Conservation (phyloP, 1,140 invertebrate species). For the Mamestra configurata region DNA sequence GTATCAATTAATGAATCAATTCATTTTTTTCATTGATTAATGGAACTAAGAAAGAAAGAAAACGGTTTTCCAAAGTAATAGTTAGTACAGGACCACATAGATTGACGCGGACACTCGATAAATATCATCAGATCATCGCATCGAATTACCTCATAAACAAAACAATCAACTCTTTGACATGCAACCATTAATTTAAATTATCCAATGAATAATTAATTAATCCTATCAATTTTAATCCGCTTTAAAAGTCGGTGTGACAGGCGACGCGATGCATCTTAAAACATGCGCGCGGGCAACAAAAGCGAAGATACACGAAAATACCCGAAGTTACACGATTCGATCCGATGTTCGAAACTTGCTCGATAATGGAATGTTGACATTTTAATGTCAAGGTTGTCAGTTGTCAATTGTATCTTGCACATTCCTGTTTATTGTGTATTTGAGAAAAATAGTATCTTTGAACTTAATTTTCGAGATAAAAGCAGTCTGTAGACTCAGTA, state of each 20-base stretch:
- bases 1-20: no score
- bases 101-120: not conserved
- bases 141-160: not conserved
- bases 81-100: not conserved
- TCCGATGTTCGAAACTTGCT: conserved; percentile 32
- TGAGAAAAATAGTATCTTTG: not conserved
- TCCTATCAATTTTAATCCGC: not conserved
- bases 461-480: no score
- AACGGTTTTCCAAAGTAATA: not conserved
- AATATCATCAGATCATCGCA: not conserved
- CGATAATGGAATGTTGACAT: conserved; percentile 58
- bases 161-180: not conserved
- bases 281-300: conserved; percentile 28
- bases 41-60: no score
- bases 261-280: not conserved
- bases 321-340: conserved; percentile 20
- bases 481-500: no score
- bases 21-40: no score
- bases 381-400: conserved; percentile 60
- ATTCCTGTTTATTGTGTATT: conserved; percentile 1
- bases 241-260: conserved; percentile 22
- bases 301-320: conserved; percentile 17
- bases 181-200: not conserved
- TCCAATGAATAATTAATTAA: not conserved
- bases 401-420: not conserved